These are phyloP conservation scores for Neotoxoptera formosana DNA, from an alignment of 1,140 invertebrate genomes.

Conservation along the genomic window DNA sequence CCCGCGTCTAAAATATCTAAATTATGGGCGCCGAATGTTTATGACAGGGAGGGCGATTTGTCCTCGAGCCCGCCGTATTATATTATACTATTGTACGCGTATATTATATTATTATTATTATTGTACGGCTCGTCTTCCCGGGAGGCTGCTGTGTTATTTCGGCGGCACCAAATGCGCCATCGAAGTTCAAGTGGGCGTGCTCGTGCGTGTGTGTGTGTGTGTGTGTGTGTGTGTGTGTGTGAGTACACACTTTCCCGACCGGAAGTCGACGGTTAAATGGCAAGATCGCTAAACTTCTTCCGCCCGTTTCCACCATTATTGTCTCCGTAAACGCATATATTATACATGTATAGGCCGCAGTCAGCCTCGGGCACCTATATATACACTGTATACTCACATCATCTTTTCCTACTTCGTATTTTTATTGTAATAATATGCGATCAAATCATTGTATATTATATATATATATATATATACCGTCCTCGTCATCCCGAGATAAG, in stretches of 20 bases:
- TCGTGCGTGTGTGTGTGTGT: too few relatives aligned
- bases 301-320: neutral
- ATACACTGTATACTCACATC: neutral
- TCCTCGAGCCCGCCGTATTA: neutral
- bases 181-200: conserved; percentile 27
- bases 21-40: conserved; percentile 50
- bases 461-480: too few relatives aligned
- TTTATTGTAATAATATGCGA: neutral
- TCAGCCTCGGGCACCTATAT: neutral
- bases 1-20: conserved; percentile 36
- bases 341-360: neutral
- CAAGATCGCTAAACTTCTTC: neutral
- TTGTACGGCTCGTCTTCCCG: neutral
- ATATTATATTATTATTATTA: conserved; percentile 15
- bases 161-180: neutral
- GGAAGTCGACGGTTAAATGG: conserved; percentile 28
- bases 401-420: neutral
- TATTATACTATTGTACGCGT: neutral
- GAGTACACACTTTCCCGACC: neutral
- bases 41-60: conserved; percentile 51
- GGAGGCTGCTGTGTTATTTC: neutral
- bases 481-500: neutral
- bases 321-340: neutral
- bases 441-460: neutral
- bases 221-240: too few relatives aligned